Evolutionary conservation across 2,888 invertebrate species (phyloP), one percentile per base, ranked within the genome.

Genomic region (Aphodius sticticus): DNA sequence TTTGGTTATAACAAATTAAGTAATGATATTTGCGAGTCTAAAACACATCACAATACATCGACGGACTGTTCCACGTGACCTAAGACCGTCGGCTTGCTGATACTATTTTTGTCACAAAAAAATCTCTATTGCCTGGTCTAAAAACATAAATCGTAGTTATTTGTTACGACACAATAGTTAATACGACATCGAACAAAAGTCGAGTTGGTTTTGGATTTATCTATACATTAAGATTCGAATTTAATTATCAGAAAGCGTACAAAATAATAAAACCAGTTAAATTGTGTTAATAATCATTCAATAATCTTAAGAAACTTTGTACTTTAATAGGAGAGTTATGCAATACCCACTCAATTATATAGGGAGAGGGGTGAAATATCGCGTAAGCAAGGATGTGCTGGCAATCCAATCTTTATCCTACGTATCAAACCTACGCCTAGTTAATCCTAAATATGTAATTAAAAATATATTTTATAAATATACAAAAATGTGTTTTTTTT

Each of bases 311-410:
- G 85, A 86, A 87, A 88, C 88, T 89, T 89, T 89, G 89, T 89
- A 89, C 89, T 89, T 87, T 84, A 85, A 88, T 87, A 87, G 87
- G 88, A 88, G 86, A 86, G 82, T 79, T 81, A 77, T 81, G 78
- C 79, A 81, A 79, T 80, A 71, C 69, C 76, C 71, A 37, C 75
- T 76, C 72, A 75, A 16, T 53, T 15, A 70, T 81, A 75, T 76
- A 76, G 16, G 77, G 70, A 83, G 81, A 82, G 84, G 83, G 84
- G 85, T 84, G 83, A 79, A 79, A 77, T 79, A 86, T 86, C 85
- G 87, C 87, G 85, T 86, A 88, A 88, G 87, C 87, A 86, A 86
- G 85, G 86, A 78, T 82, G 84, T 87, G 84, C 85, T 37, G 74
- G 74, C 74, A 74, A 74, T 74, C 81, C 87, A 88, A 88, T 87